phyloP scores from a whole-genome alignment of 2,888 invertebrate species.

The Xestoiulus laeticollis region DNA sequence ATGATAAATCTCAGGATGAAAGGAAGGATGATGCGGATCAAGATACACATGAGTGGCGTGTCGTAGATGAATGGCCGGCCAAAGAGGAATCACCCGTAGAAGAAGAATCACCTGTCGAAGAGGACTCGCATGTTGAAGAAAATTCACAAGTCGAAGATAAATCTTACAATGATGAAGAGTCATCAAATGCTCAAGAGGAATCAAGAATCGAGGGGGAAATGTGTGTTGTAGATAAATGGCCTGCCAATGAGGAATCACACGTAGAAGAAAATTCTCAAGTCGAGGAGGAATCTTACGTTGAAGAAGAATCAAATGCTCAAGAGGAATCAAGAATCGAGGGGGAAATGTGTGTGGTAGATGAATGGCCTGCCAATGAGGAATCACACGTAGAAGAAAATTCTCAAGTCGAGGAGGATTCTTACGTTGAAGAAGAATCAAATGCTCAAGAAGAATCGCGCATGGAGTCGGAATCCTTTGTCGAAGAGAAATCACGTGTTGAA shows the following conservation, averaged over 20 bases:
- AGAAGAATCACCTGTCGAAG: not conserved
- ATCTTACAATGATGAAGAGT: not conserved
- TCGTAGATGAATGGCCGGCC: not conserved
- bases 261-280: not conserved
- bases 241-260: too few relatives aligned
- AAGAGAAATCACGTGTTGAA: not conserved
- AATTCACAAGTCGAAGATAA: not conserved
- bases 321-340: not conserved
- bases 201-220: not conserved
- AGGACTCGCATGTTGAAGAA: not conserved
- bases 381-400: not conserved
- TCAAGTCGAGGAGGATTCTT: too few relatives aligned
- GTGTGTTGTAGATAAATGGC: too few relatives aligned
- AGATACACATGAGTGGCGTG: too few relatives aligned
- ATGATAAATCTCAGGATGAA: not conserved
- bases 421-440: not conserved
- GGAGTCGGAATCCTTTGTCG: not conserved
- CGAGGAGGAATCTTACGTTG: too few relatives aligned
- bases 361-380: too few relatives aligned
- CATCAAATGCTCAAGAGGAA: not conserved
- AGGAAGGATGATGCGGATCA: not conserved
- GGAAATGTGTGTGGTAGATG: not conserved
- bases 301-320: not conserved
- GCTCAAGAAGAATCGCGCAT: not conserved
- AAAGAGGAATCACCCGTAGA: not conserved